These are phyloP conservation scores for Atractosteus spatula DNA, from an alignment of 2,113 vertebrate species.

Conservation along the genomic window DNA sequence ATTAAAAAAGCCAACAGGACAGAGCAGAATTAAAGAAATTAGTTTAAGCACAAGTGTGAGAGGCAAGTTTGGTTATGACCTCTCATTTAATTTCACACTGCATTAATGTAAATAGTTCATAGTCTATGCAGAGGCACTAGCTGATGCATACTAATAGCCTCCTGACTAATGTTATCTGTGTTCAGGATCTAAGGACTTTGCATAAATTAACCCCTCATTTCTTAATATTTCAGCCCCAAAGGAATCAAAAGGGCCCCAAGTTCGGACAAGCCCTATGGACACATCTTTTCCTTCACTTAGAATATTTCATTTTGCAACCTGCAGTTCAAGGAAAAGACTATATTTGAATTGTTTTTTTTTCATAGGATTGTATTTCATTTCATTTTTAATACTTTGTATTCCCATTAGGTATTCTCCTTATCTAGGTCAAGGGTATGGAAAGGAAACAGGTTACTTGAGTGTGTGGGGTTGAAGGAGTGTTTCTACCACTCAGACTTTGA, in stretches of 20 bases:
- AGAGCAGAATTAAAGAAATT: slow-evolving; percentile 34
- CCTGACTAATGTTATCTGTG: slow-evolving; percentile 27
- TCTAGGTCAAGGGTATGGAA: slow-evolving; percentile 68
- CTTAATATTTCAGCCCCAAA: slow-evolving; percentile 21
- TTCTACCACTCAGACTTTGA: no score
- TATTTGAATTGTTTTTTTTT: slow-evolving; percentile 53
- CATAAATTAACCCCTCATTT: slow-evolving; percentile 38
- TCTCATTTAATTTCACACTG: slow-evolving; percentile 44
- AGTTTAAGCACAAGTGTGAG: slow-evolving; percentile 31
- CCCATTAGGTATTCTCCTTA: slow-evolving; percentile 51
- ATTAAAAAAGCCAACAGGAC: slow-evolving; percentile 31
- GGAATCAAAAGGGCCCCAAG: neutral
- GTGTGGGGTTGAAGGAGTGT: no score
- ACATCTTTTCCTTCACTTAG: slow-evolving; percentile 44
- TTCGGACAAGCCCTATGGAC: neutral
- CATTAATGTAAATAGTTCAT: slow-evolving; percentile 43
- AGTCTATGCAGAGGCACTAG: slow-evolving; percentile 32
- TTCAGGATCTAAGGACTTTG: slow-evolving; percentile 46
- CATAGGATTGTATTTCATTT: slow-evolving; percentile 53
- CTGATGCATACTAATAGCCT: slow-evolving; percentile 40
- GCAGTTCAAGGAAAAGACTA: slow-evolving; percentile 70
- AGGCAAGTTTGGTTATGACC: slow-evolving; percentile 32
- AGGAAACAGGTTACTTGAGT: slow-evolving; percentile 36
- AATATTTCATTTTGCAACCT: slow-evolving; percentile 48
- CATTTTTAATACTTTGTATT: slow-evolving; percentile 57